These are phyloP conservation scores for Notolepis coatsorum DNA, from an alignment of 2,797 vertebrate genomes.

Conservation along the genomic window DNA sequence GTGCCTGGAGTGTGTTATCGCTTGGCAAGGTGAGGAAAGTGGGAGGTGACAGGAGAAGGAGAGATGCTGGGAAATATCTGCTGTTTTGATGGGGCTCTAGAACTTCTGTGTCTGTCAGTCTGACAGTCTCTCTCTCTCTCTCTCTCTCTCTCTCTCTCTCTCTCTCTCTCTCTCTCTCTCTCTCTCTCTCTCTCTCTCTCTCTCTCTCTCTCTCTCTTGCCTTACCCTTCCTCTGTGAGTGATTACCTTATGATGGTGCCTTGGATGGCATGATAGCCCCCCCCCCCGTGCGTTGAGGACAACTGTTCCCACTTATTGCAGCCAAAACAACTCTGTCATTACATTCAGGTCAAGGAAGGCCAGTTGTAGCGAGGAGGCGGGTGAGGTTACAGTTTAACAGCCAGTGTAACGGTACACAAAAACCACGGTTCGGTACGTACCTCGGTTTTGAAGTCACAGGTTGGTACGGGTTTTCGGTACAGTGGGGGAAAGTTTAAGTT, in stretches of 20 bases:
- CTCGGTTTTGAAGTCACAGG: no score
- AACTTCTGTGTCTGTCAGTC: no score
- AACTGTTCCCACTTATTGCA: constrained; percentile 15
- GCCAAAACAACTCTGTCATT: constrained; percentile 11
- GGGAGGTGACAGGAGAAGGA: constrained; percentile 20
- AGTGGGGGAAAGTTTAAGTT: no score
- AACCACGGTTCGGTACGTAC: no score
- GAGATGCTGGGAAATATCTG: constrained; percentile 33
- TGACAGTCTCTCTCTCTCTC: no score
- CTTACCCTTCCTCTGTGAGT: constrained; percentile 1
- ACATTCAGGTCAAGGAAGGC: constrained; percentile 10
- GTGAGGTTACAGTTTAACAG: no score
- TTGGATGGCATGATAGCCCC: background rate
- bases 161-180: background rate
- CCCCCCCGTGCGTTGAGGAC: background rate
- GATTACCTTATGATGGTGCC: constrained; percentile 15
- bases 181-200: background rate
- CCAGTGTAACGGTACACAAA: no score
- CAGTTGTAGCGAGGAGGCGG: background rate
- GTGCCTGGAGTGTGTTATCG: constrained; percentile 46
- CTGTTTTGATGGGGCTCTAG: no score
- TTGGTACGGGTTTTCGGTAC: no score
- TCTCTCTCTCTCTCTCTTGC: background rate
- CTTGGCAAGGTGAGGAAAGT: constrained; percentile 37
- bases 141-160: constrained; percentile 33